Evolutionary conservation across 2,113 vertebrate species (phyloP), one percentile per base, ranked within the genome.

Genomic region (Cisticola juncidis): DNA sequence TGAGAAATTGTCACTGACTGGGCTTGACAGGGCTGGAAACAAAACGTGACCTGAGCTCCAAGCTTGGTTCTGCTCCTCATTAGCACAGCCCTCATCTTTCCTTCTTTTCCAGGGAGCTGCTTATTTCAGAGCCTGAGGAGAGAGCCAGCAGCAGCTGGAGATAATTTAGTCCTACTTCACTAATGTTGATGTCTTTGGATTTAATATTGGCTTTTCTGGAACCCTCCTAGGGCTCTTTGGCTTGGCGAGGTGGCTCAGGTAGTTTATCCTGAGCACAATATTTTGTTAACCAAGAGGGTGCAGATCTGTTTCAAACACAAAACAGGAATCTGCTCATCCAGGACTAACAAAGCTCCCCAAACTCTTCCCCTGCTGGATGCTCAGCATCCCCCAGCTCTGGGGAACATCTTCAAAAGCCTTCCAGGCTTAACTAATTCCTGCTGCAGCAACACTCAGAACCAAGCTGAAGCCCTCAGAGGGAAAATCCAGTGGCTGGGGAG

Each of bases 141-240:
- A 78, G 56, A 88, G 88, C 51, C 90, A 94, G 86, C 94, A 76
- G 40, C 96, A 97, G 93, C 85, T 96, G 96, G 80, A 96, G 92
- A 96, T 53, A n/a, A 94, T 97, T 97, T 95, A 97, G 90, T 60
- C 53, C 92, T 69, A 14, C 86, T 96, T 81, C 60, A 83, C 73
- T 95, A 78, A 96, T 90, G 93, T 90, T 94, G 88, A 78, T 95
- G 90, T 93, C 95, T 96, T 94, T 97, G 96, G 93, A 92, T 94
- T 94, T 71, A 96, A 96, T 96, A 93, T 40, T 93, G 95, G 69
- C 92, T 92, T 57, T 84, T 94, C 88, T 96, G 96, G 94, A 94
- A 86, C 40, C 61, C 80, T 83, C 40, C 83, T 68, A 64, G 47
- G 88, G 91, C 51, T 92, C 94, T 90, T 64, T 95, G 90, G 90